A percentile compares a stretch with the other conserved stretches of the same genome.
These are phyloP conservation scores for Amblyjoppa fuscipennis DNA, from an alignment of 2,888 invertebrate genomes.

Conservation along the genomic window DNA sequence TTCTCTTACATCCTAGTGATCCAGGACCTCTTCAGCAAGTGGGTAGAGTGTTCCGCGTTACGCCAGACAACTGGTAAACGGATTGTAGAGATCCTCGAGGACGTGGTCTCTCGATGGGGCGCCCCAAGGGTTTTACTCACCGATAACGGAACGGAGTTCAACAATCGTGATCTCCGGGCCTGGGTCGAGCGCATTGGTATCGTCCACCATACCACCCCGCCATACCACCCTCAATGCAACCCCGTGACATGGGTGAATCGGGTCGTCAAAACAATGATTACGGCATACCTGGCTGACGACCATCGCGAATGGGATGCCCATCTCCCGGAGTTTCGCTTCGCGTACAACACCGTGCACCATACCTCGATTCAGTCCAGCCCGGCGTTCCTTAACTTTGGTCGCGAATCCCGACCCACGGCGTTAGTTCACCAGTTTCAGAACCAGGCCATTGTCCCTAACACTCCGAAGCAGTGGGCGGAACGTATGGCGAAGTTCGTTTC, in stretches of 20 bases:
- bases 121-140: conserved; percentile 27
- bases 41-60: conserved; percentile 25
- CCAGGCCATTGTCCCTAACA: too few relatives aligned
- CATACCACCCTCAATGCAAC: conserved; percentile 55
- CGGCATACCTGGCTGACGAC: too few relatives aligned
- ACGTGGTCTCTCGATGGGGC: conserved; percentile 46
- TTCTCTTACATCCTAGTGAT: conserved; percentile 41
- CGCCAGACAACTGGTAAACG: background rate
- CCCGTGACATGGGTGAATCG: conserved; percentile 47
- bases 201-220: conserved; percentile 20
- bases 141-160: conserved; percentile 59
- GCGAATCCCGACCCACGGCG: too few relatives aligned
- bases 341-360: too few relatives aligned
- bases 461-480: too few relatives aligned
- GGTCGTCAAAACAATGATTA: conserved; percentile 41
- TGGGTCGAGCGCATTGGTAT: conserved; percentile 9
- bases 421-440: conserved; percentile 18
- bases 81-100: conserved; percentile 27
- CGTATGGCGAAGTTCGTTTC: too few relatives aligned
- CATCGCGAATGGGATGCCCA: too few relatives aligned
- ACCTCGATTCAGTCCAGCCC: too few relatives aligned
- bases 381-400: too few relatives aligned
- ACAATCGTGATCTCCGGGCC: background rate
- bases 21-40: conserved; percentile 52
- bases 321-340: too few relatives aligned